Percentiles rank a stretch among this genome's conserved stretches.
These are phyloP conservation scores for Neria commutata DNA, from an alignment of 2,888 invertebrate species.

Conservation along the genomic window DNA sequence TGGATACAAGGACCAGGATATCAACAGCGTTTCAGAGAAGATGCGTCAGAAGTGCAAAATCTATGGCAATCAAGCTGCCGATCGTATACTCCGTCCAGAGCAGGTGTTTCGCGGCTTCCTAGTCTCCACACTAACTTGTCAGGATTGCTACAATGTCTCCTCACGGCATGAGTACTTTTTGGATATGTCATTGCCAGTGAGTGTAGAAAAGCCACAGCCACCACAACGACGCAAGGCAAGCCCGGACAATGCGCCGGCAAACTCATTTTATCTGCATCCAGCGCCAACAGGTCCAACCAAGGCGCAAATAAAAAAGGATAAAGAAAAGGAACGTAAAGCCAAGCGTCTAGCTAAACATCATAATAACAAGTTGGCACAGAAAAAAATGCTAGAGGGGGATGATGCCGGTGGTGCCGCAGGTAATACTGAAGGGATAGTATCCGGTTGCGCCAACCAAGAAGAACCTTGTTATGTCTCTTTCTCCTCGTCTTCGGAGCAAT, in stretches of 20 bases:
- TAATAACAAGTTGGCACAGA: conserved; percentile 42
- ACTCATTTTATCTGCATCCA: conserved; percentile 44
- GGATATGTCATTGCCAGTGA: conserved; percentile 92
- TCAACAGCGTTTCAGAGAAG: conserved; percentile 77
- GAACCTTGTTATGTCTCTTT: conserved; percentile 29
- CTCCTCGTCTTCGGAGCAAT: conserved; percentile 70
- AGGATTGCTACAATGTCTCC: conserved; percentile 86
- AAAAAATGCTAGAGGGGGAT: conserved; percentile 30
- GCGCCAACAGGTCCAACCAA: conserved; percentile 62
- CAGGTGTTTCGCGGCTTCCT: conserved; percentile 93
- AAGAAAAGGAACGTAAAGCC: conserved; percentile 64
- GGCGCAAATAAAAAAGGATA: conserved; percentile 68
- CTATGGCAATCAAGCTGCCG: conserved; percentile 81
- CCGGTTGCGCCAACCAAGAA: conserved; percentile 30
- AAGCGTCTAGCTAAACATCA: conserved; percentile 54
- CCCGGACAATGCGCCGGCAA: conserved; percentile 47
- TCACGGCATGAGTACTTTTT: conserved; percentile 91
- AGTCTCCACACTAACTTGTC: conserved; percentile 87
- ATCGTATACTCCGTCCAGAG: conserved; percentile 80
- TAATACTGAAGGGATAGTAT: conserved; percentile 14
- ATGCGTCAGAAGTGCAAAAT: conserved; percentile 80
- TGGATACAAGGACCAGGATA: conserved; percentile 77
- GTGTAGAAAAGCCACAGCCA: conserved; percentile 75
- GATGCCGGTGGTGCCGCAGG: conserved; percentile 11
- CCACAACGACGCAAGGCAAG: conserved; percentile 67